Base-by-base conservation (phyloP, 2,113 vertebrate species). In the Tachuris rubrigastra region DNA sequence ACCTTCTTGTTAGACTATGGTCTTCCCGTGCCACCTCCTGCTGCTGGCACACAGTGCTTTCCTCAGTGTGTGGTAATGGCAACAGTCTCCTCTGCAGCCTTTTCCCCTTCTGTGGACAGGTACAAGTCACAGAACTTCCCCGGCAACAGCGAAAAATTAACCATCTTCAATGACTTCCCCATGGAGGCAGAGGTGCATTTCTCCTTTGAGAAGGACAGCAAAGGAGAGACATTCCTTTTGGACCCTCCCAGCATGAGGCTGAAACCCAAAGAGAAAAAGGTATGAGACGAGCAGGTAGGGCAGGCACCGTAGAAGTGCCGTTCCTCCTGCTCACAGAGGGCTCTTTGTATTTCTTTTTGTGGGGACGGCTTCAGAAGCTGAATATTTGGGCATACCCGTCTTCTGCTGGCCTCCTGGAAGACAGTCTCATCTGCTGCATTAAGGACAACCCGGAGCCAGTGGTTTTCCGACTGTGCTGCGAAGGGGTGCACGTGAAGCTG, bases 351-450 rank as follows among this genome's bases (percentile, higher is more conserved):
- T 85, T 87, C 39, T 73, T 39, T 67, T 82, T 60, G 53, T 0
- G 78, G 49, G 73, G 33, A 6, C 0, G 33, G 41, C 25, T 27
- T 37, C 75, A 99, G 99, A 88, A 96, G 41, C 96, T 99, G 97
- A 98, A 58, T 1, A 24, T 99, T 31, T 99, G 98, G 98, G 99
- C 99, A 0, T 99, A 98, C 81, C 99, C 99, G 23, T 99, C 98
- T 15, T 97, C 97, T 12, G 39, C 96, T 8, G 98, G 98, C 7
- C 68, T 98, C 30, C 79, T 99, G 39, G 98, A 99, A 71, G 99
- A 99, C 97, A 98, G 60, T n/a, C 77, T 99, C 3, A 55, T 99
- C 67, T 99, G 99, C 89, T 97, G 96, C 33, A 95, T 99, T 73
- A 98, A 95, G 62, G 98, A 98, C 18, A 99, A 99, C 94, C 99